Conservation (phyloP, 2,113 vertebrate species). For the Trichechus manatus region DNA sequence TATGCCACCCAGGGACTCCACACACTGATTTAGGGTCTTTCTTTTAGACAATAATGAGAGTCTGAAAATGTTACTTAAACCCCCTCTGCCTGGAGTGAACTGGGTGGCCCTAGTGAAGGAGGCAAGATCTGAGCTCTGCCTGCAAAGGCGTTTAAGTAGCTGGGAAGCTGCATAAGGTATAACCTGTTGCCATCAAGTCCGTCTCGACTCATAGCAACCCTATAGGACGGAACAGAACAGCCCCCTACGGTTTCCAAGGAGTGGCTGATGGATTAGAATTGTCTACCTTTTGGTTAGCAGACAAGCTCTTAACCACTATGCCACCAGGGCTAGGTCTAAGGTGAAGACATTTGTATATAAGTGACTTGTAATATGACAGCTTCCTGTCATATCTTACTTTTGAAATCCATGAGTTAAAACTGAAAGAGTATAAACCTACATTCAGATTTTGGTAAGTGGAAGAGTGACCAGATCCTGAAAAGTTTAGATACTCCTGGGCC, state of each 20-base stretch:
- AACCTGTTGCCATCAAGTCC: no score
- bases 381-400: slow-evolving; percentile 30
- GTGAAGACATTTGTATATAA: neutral
- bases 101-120: neutral
- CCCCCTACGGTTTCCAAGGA: no score
- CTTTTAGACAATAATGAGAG: neutral
- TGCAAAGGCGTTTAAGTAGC: neutral
- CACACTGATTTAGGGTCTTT: neutral
- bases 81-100: neutral
- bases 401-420: slow-evolving; percentile 12
- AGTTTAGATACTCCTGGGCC: neutral
- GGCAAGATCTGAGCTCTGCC: neutral
- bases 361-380: neutral
- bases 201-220: no score
- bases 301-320: no score
- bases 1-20: neutral
- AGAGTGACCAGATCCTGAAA: neutral
- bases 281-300: no score
- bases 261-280: no score
- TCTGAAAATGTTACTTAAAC: slow-evolving; percentile 13
- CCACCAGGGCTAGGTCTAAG: neutral
- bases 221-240: no score
- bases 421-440: neutral
- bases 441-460: neutral
- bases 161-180: neutral